Evolutionary conservation across 2,888 invertebrate species (phyloP), one percentile per base, ranked within the genome.

Genomic region (Hypsopygia costalis): DNA sequence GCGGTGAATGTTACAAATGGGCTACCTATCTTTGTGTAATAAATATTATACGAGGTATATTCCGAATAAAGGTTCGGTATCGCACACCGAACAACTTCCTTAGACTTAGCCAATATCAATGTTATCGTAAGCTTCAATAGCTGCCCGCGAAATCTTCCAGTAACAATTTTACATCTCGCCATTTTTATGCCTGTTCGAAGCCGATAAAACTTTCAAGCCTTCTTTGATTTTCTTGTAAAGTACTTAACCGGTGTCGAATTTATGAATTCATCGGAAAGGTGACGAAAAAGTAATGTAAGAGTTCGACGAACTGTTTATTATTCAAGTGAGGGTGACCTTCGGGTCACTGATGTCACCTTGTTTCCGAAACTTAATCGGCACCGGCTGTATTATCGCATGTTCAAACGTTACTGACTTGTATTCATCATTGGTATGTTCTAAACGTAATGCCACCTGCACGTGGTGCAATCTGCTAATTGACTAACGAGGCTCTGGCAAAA

Each of bases 291-390:
- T 58, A 62, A 51, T 47, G 46, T 45, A 42, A n/a, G 64, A 52
- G 85, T 81, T 83, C 85, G 68, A 65, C 71, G 79, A 75, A 80
- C 85, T 66, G 60, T 62, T 65, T 61, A 62, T 62, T 58, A 63
- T 59, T 57, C 63, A 52, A 68, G 59, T 61, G 49, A 58, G 62
- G 76, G 81, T 85, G 83, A 85, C 85, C 83, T 85, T 81, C 60
- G 62, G 82, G 82, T 80, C 82, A 69, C 63, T 52, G 58, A 71
- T 76, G 85, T 86, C 85, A 86, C 86, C 82, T 87, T 86, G 78
- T 64, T 81, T 71, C 80, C 70, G 69, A 80, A 81, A 81, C 76
- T 78, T 72, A 78, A 82, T 79, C 75, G 72, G 77, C 69, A 73
- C 75, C 16, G 2, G 16, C 4, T 16, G 16, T 16, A 4, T 77